These are phyloP conservation scores for Meriones unguiculatus DNA, from an alignment of 2,113 vertebrate species.

Conservation along the genomic window DNA sequence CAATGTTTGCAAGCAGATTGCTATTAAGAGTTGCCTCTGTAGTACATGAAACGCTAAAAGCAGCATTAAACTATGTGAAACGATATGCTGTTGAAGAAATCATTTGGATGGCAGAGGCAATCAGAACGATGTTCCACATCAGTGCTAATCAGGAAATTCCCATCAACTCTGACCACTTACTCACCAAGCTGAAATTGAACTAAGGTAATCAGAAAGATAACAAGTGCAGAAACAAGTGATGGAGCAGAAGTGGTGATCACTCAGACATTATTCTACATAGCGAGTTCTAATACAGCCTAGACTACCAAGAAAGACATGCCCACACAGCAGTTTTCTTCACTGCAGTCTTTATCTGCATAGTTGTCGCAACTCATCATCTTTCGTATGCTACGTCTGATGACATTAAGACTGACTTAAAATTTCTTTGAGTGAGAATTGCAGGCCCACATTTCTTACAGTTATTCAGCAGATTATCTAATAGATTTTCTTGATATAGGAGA, in stretches of 20 bases:
- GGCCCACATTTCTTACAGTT: background rate
- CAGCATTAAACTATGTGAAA: background rate
- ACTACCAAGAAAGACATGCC: background rate
- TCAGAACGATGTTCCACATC: background rate
- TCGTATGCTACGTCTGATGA: background rate
- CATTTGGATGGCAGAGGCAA: background rate
- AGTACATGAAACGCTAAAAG: background rate
- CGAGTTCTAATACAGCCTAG: background rate
- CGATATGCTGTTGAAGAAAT: background rate
- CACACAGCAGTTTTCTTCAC: background rate
- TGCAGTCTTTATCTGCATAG: background rate
- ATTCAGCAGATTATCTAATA: background rate
- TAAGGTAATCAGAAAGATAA: background rate
- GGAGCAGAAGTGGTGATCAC: accelerated
- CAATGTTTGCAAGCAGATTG: background rate
- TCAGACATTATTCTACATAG: background rate
- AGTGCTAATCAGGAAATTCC: background rate
- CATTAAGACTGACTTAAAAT: background rate
- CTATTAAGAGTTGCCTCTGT: background rate
- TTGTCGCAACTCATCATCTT: background rate
- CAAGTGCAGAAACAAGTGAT: background rate
- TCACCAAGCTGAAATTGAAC: background rate
- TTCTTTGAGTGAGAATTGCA: background rate
- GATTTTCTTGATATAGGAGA: background rate
- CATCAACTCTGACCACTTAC: background rate